A percentile compares a stretch with the other conserved stretches of the same genome.
Evolutionary conservation across 2,113 vertebrate genomes (phyloP).

Genomic region (Hemiscyllium ocellatum): DNA sequence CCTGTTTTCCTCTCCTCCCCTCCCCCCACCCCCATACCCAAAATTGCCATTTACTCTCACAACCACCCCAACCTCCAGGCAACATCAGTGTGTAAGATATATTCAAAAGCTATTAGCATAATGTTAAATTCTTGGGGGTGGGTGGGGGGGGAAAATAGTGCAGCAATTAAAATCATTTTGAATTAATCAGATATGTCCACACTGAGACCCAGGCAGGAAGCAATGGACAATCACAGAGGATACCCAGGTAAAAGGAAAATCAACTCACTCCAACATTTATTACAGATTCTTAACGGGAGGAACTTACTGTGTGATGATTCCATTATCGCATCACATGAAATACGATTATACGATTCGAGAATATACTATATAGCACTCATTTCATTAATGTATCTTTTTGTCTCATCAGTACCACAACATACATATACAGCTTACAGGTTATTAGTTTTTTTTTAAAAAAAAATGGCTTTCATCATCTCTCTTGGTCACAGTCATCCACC

Average conservation of each 20-base stretch:
- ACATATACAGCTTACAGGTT: neutral
- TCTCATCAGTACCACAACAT: constrained; percentile 25
- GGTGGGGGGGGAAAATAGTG: neutral
- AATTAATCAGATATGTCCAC: constrained; percentile 22
- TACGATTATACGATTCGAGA: constrained; percentile 36
- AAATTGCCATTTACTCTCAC: neutral
- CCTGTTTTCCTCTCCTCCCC: neutral
- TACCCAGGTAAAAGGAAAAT: constrained; percentile 28
- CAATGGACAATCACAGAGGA: constrained; percentile 8
- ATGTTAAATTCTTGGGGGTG: neutral
- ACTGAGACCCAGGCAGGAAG: neutral
- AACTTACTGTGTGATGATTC: constrained; percentile 27
- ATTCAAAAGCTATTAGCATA: neutral
- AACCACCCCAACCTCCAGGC: neutral
- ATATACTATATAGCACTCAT: constrained; percentile 36
- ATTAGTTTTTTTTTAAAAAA: neutral
- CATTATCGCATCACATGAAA: constrained; percentile 28
- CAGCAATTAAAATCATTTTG: constrained; percentile 18
- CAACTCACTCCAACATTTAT: constrained; percentile 22
- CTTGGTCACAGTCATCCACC: constrained; percentile 16
- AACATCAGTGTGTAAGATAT: neutral
- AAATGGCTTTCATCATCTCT: neutral
- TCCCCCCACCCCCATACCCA: too few relatives aligned
- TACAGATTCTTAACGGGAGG: constrained; percentile 32
- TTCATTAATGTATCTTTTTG: constrained; percentile 31